Conservation (phyloP, 2,888 invertebrate genomes). For the Hymenopus coronatus region DNA sequence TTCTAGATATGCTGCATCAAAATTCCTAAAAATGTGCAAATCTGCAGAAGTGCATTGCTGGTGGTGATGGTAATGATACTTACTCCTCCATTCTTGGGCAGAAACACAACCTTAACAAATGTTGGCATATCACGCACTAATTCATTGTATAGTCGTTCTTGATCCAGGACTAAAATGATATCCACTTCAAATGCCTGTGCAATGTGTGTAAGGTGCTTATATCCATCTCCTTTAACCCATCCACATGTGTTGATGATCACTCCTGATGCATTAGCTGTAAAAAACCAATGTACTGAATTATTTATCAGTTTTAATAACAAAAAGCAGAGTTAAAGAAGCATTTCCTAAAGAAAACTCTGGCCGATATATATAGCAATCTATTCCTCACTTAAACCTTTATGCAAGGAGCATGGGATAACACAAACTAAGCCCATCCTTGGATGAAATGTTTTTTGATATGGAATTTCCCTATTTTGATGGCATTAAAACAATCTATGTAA, state of each 20-base stretch:
- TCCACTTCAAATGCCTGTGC: slow-evolving; percentile 95
- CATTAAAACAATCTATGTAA: too few relatives aligned
- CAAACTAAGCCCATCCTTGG: too few relatives aligned
- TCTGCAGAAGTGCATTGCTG: too few relatives aligned
- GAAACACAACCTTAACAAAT: slow-evolving; percentile 86
- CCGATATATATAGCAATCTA: too few relatives aligned
- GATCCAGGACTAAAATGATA: slow-evolving; percentile 91
- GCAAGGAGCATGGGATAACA: too few relatives aligned
- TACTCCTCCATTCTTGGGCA: slow-evolving; percentile 96
- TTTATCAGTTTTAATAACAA: not conserved
- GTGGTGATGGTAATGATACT: slow-evolving; percentile 41
- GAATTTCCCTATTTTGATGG: too few relatives aligned
- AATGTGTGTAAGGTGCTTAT: slow-evolving; percentile 79
- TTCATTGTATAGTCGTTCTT: slow-evolving; percentile 93
- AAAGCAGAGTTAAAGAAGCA: not conserved
- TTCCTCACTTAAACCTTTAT: too few relatives aligned
- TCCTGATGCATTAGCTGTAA: slow-evolving; percentile 75
- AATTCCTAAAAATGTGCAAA: too few relatives aligned
- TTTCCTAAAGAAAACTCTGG: not conserved
- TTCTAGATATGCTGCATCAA: too few relatives aligned
- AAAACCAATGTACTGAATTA: not conserved
- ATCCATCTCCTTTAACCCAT: slow-evolving; percentile 92
- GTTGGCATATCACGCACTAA: slow-evolving; percentile 89
- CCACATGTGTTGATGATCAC: slow-evolving; percentile 97
- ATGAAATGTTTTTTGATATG: too few relatives aligned